Evolutionary conservation across 2,888 invertebrate genomes (phyloP).

Genomic region (Arctia plantaginis): DNA sequence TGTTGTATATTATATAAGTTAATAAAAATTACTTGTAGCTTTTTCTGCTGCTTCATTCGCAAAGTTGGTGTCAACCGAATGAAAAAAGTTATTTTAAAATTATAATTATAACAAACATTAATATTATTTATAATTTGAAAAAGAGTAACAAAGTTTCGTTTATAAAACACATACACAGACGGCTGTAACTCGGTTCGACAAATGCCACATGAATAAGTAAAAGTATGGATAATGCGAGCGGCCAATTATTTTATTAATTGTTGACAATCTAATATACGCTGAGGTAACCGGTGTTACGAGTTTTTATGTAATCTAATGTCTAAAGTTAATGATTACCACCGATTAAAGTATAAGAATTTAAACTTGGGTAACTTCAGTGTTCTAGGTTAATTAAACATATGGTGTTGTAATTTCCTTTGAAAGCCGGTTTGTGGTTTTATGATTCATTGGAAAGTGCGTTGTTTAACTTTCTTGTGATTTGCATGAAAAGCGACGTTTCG

Average conservation of each 20-base stretch:
- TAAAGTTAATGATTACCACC: neutral
- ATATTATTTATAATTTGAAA: no score
- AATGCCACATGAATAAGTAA: neutral
- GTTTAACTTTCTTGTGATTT: conserved; percentile 35
- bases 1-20: no score
- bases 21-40: no score
- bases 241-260: neutral
- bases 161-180: neutral
- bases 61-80: neutral
- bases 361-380: neutral
- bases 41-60: no score
- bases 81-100: no score
- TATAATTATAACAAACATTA: neutral
- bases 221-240: neutral
- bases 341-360: neutral
- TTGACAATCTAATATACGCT: neutral
- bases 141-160: neutral
- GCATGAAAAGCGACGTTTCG: conserved; percentile 23
- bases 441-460: conserved; percentile 31
- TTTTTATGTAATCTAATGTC: neutral
- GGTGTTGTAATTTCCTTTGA: neutral
- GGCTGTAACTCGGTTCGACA: neutral
- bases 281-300: neutral
- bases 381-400: conserved; percentile 8
- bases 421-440: conserved; percentile 24